phyloP scores from a whole-genome alignment of 2,888 invertebrate species.

The Pasiphila rectangulata region DNA sequence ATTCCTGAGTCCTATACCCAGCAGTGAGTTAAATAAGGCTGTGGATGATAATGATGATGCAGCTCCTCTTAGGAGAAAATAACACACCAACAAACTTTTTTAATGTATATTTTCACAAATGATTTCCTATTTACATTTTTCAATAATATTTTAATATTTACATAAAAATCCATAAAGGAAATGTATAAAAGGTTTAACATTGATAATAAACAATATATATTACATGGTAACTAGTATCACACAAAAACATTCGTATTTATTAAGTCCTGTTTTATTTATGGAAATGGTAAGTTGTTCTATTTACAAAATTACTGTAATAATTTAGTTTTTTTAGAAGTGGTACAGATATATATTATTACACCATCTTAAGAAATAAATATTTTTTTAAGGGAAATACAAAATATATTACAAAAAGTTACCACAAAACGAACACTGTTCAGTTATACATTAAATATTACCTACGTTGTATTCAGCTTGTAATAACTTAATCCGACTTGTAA shows the following conservation, averaged over 20 bases:
- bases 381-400: conserved; percentile 50
- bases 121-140: conserved; percentile 70
- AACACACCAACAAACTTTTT: conserved; percentile 6
- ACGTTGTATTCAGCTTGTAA: background rate
- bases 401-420: conserved; percentile 34
- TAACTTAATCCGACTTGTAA: background rate
- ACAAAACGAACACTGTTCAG: conserved; percentile 67
- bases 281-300: conserved; percentile 14
- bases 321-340: background rate
- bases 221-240: conserved; percentile 79
- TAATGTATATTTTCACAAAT: conserved; percentile 58
- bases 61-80: no score
- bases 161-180: conserved; percentile 50
- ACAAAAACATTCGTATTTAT: conserved; percentile 50
- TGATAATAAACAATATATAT: conserved; percentile 39
- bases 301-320: conserved; percentile 17
- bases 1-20: no score
- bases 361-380: conserved; percentile 64
- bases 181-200: conserved; percentile 47
- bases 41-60: no score
- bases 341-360: no score
- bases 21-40: no score
- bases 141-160: conserved; percentile 71
- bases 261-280: conserved; percentile 46
- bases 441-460: background rate